Percentiles rank a stretch among this genome's conserved stretches.
Evolutionary conservation across 2,888 invertebrate genomes (phyloP).

Genomic region (Smittia aterrima): DNA sequence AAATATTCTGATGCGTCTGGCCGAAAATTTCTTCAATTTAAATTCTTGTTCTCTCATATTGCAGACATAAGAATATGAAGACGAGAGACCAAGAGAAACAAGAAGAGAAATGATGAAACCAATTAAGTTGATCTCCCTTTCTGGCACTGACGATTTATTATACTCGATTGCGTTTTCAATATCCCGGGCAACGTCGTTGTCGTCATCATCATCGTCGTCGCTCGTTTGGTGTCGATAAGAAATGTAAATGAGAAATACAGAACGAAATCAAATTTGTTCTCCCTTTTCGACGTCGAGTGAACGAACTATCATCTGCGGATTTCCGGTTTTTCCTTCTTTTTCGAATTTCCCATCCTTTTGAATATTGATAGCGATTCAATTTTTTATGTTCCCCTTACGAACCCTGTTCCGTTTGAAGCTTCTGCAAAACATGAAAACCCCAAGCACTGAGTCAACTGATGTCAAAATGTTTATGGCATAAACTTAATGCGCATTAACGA

Average conservation of each 20-base stretch:
- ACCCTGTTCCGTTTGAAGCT: background rate
- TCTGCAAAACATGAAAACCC: background rate
- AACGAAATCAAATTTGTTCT: no score
- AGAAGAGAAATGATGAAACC: background rate
- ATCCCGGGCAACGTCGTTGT: background rate
- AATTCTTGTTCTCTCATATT: background rate
- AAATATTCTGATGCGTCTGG: constrained; percentile 3
- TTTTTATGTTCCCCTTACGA: background rate
- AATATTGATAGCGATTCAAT: no score
- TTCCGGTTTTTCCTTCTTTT: no score
- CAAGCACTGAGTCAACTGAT: background rate
- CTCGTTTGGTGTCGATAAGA: no score
- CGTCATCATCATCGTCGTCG: background rate
- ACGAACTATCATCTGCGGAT: no score
- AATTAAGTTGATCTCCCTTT: background rate
- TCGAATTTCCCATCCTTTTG: no score
- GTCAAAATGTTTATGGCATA: constrained; percentile 11
- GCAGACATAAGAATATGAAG: background rate
- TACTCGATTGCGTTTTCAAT: background rate
- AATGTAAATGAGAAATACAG: no score
- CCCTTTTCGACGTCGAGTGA: no score
- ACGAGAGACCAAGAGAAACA: background rate
- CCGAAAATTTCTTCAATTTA: background rate
- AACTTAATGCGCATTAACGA: no score
- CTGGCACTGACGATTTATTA: background rate